Evolutionary conservation across 2,797 vertebrate species (phyloP).

Genomic region (Lagodon rhomboides): DNA sequence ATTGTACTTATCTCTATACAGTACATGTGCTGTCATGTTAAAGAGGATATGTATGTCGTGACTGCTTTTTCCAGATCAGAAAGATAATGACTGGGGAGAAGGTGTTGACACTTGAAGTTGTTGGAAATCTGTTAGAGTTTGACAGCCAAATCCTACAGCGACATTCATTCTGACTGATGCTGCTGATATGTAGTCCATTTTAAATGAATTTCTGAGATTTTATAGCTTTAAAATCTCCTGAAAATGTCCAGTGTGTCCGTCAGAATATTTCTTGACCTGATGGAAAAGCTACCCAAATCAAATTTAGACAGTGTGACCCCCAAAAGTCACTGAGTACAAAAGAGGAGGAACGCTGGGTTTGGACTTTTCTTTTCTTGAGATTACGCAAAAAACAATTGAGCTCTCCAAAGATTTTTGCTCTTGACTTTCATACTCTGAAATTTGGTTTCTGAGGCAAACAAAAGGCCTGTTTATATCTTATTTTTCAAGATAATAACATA

Average conservation of each 20-base stretch:
- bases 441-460: background rate
- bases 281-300: background rate
- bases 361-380: background rate
- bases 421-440: background rate
- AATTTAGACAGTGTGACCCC: background rate
- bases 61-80: background rate
- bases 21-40: background rate
- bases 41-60: background rate
- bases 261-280: background rate
- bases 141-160: fast-evolving
- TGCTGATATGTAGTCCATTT: background rate
- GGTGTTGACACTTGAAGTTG: background rate
- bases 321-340: background rate
- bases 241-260: background rate
- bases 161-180: background rate
- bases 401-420: background rate
- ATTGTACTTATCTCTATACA: background rate
- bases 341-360: background rate
- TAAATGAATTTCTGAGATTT: background rate
- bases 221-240: background rate
- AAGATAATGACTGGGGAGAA: background rate
- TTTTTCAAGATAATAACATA: background rate
- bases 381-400: background rate
- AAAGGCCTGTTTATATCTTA: background rate
- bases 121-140: background rate